A percentile compares a stretch with the other conserved stretches of the same genome.
Conservation (phyloP, 2,797 vertebrate species). For the Acestrorhynchus altus region DNA sequence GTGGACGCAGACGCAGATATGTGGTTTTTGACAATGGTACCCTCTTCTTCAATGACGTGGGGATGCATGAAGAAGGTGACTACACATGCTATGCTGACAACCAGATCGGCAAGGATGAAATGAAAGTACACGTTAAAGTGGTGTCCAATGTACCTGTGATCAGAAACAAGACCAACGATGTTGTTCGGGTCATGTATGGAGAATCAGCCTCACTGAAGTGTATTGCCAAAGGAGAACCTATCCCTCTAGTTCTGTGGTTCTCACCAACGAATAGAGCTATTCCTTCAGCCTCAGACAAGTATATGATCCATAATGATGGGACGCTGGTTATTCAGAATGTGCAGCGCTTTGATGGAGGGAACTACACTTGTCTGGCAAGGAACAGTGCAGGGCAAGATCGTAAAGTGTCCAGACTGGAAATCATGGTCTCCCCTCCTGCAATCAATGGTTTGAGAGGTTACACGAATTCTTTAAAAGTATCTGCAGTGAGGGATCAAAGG, state of each 20-base stretch:
- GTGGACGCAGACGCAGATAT: slow-evolving; percentile 80
- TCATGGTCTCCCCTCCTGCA: slow-evolving; percentile 80
- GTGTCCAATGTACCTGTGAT: slow-evolving; percentile 78
- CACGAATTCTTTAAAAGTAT: slow-evolving; percentile 71
- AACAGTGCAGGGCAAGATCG: slow-evolving; percentile 86
- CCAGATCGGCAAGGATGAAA: slow-evolving; percentile 90
- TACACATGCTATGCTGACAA: slow-evolving; percentile 95
- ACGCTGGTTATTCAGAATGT: slow-evolving; percentile 85
- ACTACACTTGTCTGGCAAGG: slow-evolving; percentile 87
- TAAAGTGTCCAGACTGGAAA: slow-evolving; percentile 78
- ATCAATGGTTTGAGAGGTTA: slow-evolving; percentile 80
- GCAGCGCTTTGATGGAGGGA: slow-evolving; percentile 88
- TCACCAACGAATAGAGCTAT: slow-evolving; percentile 85
- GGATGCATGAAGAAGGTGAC: slow-evolving; percentile 85
- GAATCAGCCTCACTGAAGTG: slow-evolving; percentile 80
- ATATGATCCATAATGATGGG: slow-evolving; percentile 82
- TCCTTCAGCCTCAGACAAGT: slow-evolving; percentile 79
- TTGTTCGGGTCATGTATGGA: slow-evolving; percentile 79
- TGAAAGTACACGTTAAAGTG: slow-evolving; percentile 87
- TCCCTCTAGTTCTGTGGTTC: slow-evolving; percentile 84
- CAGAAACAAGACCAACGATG: slow-evolving; percentile 69
- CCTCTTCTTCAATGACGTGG: slow-evolving; percentile 88
- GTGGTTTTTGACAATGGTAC: slow-evolving; percentile 94
- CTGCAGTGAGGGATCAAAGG: slow-evolving; percentile 72
- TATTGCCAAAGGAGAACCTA: slow-evolving; percentile 82